phyloP scores from a whole-genome alignment of 2,113 vertebrate species.

The Oryzias javanicus region DNA sequence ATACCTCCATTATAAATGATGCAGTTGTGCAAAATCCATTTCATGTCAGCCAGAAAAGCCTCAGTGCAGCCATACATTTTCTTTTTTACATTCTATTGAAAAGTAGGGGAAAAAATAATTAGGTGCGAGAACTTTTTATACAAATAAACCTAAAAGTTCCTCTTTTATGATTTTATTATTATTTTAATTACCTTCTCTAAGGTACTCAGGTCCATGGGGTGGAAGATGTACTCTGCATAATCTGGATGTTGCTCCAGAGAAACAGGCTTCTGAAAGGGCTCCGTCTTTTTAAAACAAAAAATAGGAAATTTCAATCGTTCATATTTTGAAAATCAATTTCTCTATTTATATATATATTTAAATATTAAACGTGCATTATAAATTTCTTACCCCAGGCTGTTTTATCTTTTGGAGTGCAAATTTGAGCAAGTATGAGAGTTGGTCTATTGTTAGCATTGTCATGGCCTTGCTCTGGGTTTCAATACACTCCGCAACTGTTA shows the following conservation, averaged over 20 bases:
- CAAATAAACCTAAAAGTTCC: not conserved
- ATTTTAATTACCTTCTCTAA: constrained; percentile 88
- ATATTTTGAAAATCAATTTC: not conserved
- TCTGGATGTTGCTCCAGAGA: constrained; percentile 96
- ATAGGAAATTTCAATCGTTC: not conserved
- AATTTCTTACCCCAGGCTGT: constrained; percentile 91
- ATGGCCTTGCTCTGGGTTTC: constrained; percentile 99
- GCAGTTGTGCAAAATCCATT: constrained; percentile 99
- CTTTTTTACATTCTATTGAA: constrained; percentile 93
- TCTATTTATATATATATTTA: not conserved
- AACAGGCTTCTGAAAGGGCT: constrained; percentile 97
- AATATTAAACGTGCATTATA: not conserved
- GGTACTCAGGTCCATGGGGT: constrained; percentile 96
- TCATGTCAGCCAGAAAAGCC: constrained; percentile 96
- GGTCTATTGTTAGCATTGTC: constrained; percentile 96
- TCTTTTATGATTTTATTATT: not conserved
- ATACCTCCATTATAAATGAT: constrained; percentile 98
- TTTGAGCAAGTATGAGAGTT: constrained; percentile 97
- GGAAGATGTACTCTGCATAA: constrained; percentile 98
- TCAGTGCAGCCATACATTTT: constrained; percentile 99
- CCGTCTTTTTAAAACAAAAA: constrained; percentile 79
- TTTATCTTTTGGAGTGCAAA: constrained; percentile 99
- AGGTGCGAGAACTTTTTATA: not conserved
- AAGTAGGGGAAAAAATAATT: not conserved
- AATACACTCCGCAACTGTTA: constrained; percentile 98